Base-by-base conservation (phyloP, 2,888 invertebrate species). In the Oscheius sp. region DNA sequence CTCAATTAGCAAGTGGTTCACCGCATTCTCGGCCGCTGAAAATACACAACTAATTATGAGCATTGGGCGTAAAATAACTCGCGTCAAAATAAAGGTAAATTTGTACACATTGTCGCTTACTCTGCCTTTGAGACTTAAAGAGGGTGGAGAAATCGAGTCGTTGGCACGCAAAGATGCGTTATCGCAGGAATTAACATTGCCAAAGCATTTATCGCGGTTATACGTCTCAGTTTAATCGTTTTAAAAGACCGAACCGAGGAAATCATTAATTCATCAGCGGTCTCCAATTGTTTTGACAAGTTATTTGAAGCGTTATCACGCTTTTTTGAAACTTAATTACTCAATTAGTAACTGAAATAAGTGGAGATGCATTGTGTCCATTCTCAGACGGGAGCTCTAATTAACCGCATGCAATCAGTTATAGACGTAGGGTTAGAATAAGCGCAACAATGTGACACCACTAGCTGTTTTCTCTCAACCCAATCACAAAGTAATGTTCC, bases 1-100 rank as follows among this genome's bases (percentile, higher is more conserved):
- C 41, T 22, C 22, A 47, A 20, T 22, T 47, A 20, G 24, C 9
- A 47, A 47, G 47, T 44, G 59, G 26, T 22, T 44, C 28, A 59
- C 41, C 44, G 41, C 41, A 20, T 41, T 41, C 59, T 41, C n/a
- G 33, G 32, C 33, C 20, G 20, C n/a, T 54, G 54, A 24, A 59
- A 59, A 59, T 56, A 59, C 59, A 59, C 59, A 59, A 59, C 59
- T 59, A 59, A 59, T 59, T 59, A 59, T 44, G 59, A 59, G 59
- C 3, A 59, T 59, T 59, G 59, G 41, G 54, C 30, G 54, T n/a
- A 54, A 59, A 41, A 59, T 41, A 20, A 26, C 57, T 5, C 12
- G 33, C 20, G 12, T 54, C 33, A 54, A 54, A 59, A 57, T 41
- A 36, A 59, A n/a, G n/a, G n/a, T n/a, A n/a, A n/a, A n/a, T n/a